Evolutionary conservation across 23 tunicate species (phyloP).

Genomic region (Oikopleura vanhoeffeni): DNA sequence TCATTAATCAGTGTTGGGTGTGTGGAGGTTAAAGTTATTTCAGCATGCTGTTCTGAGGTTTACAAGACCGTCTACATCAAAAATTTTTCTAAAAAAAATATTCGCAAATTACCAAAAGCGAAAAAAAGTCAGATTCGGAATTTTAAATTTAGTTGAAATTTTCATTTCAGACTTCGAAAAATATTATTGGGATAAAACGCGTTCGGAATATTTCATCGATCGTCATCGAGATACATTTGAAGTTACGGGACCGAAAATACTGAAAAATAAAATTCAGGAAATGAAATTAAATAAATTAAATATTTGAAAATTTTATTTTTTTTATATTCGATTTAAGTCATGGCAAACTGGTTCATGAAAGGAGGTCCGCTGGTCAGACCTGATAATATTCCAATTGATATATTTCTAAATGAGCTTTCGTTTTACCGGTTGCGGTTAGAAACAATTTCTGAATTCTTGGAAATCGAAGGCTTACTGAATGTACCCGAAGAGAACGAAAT

Average conservation of each 20-base stretch:
- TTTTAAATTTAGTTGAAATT: not conserved
- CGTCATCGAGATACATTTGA: constrained; percentile 66
- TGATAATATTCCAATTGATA: constrained; percentile 71
- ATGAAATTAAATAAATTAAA: not conserved
- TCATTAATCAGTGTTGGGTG: too few species aligned
- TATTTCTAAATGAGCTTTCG: constrained; percentile 55
- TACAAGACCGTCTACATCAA: too few species aligned
- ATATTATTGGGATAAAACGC: constrained; percentile 28
- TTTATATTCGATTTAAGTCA: not conserved
- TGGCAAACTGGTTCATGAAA: constrained; percentile 12
- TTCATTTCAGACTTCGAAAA: constrained; percentile 20
- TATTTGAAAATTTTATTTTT: not conserved
- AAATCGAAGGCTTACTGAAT: constrained; percentile 40
- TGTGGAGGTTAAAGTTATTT: too few species aligned
- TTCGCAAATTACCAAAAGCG: not conserved
- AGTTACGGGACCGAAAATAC: not conserved
- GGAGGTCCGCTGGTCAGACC: constrained; percentile 52
- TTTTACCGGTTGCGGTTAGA: constrained; percentile 41
- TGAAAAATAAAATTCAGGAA: not conserved
- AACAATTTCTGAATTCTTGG: constrained; percentile 36
- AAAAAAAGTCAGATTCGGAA: too few species aligned
- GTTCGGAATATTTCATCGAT: constrained; percentile 57
- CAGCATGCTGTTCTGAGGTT: too few species aligned
- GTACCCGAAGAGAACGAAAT: constrained; percentile 23
- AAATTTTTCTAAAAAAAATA: too few species aligned